Evolutionary conservation across 2,113 vertebrate genomes (phyloP).

Genomic region (Trinectes maculatus): DNA sequence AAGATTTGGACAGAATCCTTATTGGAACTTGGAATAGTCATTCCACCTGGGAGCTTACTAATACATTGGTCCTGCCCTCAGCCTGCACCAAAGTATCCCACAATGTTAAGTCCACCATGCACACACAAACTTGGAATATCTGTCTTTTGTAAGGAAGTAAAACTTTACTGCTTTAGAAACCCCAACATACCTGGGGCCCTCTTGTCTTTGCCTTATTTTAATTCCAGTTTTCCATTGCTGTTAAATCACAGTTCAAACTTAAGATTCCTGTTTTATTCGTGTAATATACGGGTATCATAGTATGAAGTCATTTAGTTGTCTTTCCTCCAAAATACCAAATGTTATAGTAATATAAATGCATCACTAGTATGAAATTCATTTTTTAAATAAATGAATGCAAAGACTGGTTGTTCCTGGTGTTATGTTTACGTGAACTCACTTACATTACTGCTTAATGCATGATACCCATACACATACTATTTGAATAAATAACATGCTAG

Average conservation of each 20-base stretch:
- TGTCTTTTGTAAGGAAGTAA: neutral
- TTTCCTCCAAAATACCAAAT: conserved; percentile 51
- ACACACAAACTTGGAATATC: neutral
- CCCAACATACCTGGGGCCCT: neutral
- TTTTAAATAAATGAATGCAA: conserved; percentile 44
- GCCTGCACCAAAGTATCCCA: neutral
- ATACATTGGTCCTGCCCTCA: neutral
- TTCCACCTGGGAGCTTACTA: conserved; percentile 1
- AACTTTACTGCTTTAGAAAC: neutral
- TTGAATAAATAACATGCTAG: too few relatives aligned
- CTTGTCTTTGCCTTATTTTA: conserved; percentile 1
- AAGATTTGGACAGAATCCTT: too few relatives aligned
- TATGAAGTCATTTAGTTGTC: conserved; percentile 29
- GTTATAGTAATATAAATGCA: conserved; percentile 32
- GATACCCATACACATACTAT: neutral
- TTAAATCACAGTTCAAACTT: conserved; percentile 46
- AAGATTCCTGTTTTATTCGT: conserved; percentile 56
- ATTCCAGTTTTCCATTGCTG: conserved; percentile 56
- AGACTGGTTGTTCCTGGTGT: conserved; percentile 4
- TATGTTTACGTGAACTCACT: neutral
- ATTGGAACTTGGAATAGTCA: neutral
- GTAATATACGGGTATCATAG: conserved; percentile 49
- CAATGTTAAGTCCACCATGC: neutral
- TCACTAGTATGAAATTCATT: conserved; percentile 60
- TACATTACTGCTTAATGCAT: too few relatives aligned